Base-by-base conservation (phyloP, 2,113 vertebrate genomes). In the Nestor notabilis region DNA sequence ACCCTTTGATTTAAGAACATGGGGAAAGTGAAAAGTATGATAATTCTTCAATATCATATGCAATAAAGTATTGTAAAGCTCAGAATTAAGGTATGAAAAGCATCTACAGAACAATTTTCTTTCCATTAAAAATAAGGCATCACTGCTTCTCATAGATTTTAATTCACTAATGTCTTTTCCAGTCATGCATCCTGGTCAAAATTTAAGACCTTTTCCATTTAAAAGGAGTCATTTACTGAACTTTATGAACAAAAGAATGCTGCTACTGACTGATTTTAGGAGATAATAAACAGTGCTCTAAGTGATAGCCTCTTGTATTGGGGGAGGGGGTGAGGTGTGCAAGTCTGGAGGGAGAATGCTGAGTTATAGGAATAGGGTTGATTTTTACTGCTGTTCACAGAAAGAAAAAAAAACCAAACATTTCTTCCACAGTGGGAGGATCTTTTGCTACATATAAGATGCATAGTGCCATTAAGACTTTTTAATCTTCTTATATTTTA, bases 181-280 rank as follows among this genome's bases (percentile, higher is more conserved):
- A 92, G 63, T 94, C 63, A 77, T 52, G 72, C 75, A 82, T 69
- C 53, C 49, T 20, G 11, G 35, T 68, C 56, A 91, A 91, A 91
- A 82, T 87, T 93, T 83, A 90, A 95, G 79, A 83, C 52, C 6
- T 52, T 43, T 37, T 71, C 50, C 91, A 49, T 60, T 76, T 94
- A 68, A 80, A 87, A 94, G 63, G 56, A 95, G 56, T 35, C 11
- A 97, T 92, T 88, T 89, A 81, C 44, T 77, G 85, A 96, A 86
- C 61, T 83, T 92, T 69, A 89, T 53, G 74, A 86, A n/a, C 37
- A 96, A 27, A 50, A 84, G 74, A 83, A 69, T 35, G 39, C 23
- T 71, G 37, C 80, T 82, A 77, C 52, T 83, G 58, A 39, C 35
- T 72, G 61, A 68, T 88, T 92, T 61, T 60, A 53, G 78, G 44